Conservation (phyloP, 2,888 invertebrate species). For the Pharmacophagus antenor region DNA sequence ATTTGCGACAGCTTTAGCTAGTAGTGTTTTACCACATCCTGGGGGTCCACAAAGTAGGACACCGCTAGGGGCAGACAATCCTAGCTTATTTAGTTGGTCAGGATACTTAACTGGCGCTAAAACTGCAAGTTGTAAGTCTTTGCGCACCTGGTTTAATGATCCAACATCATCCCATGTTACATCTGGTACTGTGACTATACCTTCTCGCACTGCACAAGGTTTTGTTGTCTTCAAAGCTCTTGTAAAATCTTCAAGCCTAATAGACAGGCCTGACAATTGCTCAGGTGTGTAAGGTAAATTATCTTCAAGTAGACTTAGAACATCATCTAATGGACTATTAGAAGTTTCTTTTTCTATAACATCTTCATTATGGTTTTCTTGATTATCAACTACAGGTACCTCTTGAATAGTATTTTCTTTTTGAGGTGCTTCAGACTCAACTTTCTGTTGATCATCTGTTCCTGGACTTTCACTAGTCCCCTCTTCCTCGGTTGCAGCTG, state of each 20-base stretch:
- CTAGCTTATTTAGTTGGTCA: conserved; percentile 88
- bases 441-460: conserved; percentile 37
- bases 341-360: conserved; percentile 34
- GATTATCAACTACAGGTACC: conserved; percentile 36
- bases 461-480: conserved; percentile 39
- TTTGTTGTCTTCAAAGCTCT: conserved; percentile 90
- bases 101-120: conserved; percentile 95
- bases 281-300: conserved; percentile 82
- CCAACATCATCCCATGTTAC: conserved; percentile 99
- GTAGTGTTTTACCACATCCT: conserved; percentile 96
- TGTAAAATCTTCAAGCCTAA: conserved; percentile 88
- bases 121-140: conserved; percentile 94
- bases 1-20: conserved; percentile 99
- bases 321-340: conserved; percentile 65
- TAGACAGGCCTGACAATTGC: conserved; percentile 83
- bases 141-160: conserved; percentile 91
- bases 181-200: conserved; percentile 98
- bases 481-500: conserved; percentile 34
- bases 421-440: conserved; percentile 32
- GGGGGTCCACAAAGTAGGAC: conserved; percentile 98
- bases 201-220: conserved; percentile 97
- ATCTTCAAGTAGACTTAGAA: conserved; percentile 85
- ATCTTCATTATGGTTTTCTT: conserved; percentile 16
- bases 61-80: conserved; percentile 91
- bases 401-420: conserved; percentile 35